Conservation (phyloP, 2,888 invertebrate species). For the Leuctra nigra region DNA sequence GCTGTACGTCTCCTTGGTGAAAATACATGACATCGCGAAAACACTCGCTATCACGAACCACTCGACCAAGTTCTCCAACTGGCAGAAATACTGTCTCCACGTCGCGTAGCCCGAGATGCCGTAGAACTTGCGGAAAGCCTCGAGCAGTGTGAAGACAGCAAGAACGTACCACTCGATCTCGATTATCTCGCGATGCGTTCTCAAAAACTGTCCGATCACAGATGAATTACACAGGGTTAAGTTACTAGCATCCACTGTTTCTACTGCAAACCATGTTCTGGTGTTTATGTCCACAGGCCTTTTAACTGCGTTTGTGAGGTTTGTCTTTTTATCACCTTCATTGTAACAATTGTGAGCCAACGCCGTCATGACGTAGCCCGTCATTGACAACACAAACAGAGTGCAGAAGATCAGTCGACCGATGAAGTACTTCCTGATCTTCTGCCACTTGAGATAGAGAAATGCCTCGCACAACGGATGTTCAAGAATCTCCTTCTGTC, state of each 20-base stretch:
- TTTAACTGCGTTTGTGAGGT: neutral
- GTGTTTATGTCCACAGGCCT: neutral
- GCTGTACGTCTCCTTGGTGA: constrained; percentile 66
- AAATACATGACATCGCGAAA: constrained; percentile 74
- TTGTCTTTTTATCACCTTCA: neutral
- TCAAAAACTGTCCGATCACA: constrained; percentile 65
- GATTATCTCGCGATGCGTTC: constrained; percentile 68
- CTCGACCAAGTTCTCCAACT: constrained; percentile 79
- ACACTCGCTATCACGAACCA: constrained; percentile 83
- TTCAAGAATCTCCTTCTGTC: constrained; percentile 77
- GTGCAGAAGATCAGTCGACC: constrained; percentile 71
- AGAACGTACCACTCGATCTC: constrained; percentile 80
- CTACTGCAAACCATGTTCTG: neutral
- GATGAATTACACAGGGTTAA: too few relatives aligned
- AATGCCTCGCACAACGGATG: constrained; percentile 86
- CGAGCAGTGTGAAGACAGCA: constrained; percentile 69
- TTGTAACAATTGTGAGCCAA: constrained; percentile 8
- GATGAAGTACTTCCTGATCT: constrained; percentile 81
- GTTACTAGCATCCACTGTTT: neutral
- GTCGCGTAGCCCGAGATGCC: constrained; percentile 77
- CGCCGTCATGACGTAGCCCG: constrained; percentile 35
- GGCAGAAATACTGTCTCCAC: constrained; percentile 72
- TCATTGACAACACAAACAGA: constrained; percentile 55
- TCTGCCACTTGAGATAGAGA: constrained; percentile 82
- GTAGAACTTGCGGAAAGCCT: constrained; percentile 72